A percentile compares a stretch with the other conserved stretches of the same genome.
Evolutionary conservation across 1,140 invertebrate species (phyloP).

Genomic region (Atta colombica): DNA sequence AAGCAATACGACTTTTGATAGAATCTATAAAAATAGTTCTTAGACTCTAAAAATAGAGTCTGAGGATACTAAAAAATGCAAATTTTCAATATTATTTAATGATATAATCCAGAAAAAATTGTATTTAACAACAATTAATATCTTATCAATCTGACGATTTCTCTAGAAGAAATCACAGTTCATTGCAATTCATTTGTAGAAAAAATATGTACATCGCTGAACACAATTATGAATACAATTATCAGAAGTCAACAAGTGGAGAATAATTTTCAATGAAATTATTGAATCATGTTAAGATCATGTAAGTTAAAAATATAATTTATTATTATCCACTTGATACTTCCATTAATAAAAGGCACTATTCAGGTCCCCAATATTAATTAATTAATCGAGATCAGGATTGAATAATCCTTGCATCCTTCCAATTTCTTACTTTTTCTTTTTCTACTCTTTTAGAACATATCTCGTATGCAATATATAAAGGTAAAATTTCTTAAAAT

Average conservation of each 20-base stretch:
- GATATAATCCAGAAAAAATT: slow-evolving; percentile 6
- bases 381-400: slow-evolving; percentile 12
- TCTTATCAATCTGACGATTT: neutral
- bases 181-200: neutral
- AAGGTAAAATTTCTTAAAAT: neutral
- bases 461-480: neutral
- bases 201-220: slow-evolving; percentile 33
- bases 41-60: neutral
- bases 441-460: neutral
- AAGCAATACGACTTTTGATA: neutral
- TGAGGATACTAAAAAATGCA: neutral
- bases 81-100: slow-evolving; percentile 5
- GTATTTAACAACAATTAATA: slow-evolving; percentile 37
- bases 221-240: slow-evolving; percentile 29
- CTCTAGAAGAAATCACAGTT: neutral
- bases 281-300: neutral
- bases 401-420: neutral
- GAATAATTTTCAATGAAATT: neutral
- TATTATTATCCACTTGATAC: slow-evolving; percentile 36
- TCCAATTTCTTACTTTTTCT: neutral
- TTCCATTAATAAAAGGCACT: slow-evolving; percentile 67
- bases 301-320: slow-evolving; percentile 22
- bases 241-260: slow-evolving; percentile 28
- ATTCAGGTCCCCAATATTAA: slow-evolving; percentile 54
- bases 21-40: neutral